These are phyloP conservation scores for Coenonympha glycerion DNA, from an alignment of 2,888 invertebrate genomes.

Conservation along the genomic window DNA sequence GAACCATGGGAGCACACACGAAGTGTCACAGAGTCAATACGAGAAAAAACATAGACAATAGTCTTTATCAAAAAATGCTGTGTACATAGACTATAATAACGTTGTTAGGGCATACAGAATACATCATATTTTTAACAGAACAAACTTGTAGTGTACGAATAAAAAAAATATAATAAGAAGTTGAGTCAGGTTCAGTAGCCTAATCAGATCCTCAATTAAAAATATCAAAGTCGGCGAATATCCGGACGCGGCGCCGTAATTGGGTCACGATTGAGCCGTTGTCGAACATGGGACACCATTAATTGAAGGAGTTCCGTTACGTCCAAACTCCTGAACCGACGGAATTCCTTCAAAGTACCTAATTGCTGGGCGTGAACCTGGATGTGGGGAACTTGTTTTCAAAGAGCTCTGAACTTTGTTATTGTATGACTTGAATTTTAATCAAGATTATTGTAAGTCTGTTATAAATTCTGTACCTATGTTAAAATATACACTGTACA, in stretches of 20 bases:
- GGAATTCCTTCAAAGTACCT: slow-evolving; percentile 10
- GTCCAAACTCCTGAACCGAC: slow-evolving; percentile 38
- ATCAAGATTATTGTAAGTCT: background rate
- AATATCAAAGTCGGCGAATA: slow-evolving; percentile 11
- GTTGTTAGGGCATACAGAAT: too few relatives aligned
- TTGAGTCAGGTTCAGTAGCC: too few relatives aligned
- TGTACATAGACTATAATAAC: too few relatives aligned
- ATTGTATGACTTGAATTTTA: slow-evolving; percentile 4
- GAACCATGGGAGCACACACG: too few relatives aligned
- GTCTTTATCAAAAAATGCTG: too few relatives aligned
- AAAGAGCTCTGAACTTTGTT: slow-evolving; percentile 8
- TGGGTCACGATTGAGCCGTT: slow-evolving; percentile 63
- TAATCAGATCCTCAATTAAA: background rate
- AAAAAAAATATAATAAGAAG: too few relatives aligned
- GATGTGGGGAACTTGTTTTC: slow-evolving; percentile 9
- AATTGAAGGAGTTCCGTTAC: slow-evolving; percentile 58
- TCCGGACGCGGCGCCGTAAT: slow-evolving; percentile 36
- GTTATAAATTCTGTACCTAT: too few relatives aligned
- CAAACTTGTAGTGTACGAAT: too few relatives aligned
- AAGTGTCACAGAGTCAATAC: too few relatives aligned
- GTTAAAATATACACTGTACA: background rate
- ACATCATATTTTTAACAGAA: too few relatives aligned
- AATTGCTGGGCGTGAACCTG: slow-evolving; percentile 6
- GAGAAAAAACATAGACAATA: too few relatives aligned
- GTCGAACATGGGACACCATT: slow-evolving; percentile 42